These are phyloP conservation scores for Rousettus leschenaultii DNA, from an alignment of 2,113 vertebrate species.

Conservation along the genomic window DNA sequence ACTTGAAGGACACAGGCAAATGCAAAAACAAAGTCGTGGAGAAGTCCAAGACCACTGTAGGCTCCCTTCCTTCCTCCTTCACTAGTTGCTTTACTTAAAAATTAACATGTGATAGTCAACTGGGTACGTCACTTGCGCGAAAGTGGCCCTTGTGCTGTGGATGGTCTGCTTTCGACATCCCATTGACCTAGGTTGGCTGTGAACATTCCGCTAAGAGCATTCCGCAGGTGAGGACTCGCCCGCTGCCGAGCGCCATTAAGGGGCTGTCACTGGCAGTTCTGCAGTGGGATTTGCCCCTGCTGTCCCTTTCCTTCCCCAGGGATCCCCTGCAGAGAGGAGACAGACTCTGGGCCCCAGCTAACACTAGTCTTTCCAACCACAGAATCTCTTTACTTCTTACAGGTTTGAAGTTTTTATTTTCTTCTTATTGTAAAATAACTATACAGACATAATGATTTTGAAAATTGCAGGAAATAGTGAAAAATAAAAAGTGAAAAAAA, in stretches of 20 bases:
- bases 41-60: neutral
- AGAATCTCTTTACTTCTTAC: neutral
- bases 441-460: neutral
- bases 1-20: neutral
- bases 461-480: neutral
- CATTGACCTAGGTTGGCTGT: neutral
- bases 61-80: neutral
- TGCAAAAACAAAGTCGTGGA: neutral
- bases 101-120: neutral
- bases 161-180: neutral
- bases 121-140: neutral
- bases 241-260: neutral
- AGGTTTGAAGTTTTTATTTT: neutral
- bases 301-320: neutral
- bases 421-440: neutral
- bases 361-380: neutral
- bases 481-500: neutral
- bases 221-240: neutral
- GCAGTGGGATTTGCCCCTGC: neutral
- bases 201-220: neutral
- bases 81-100: neutral
- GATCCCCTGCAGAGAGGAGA: neutral
- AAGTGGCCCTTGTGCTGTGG: neutral
- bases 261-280: neutral
- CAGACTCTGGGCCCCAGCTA: neutral